phyloP scores from a whole-genome alignment of 2,797 vertebrate genomes.

The Rallus crepitans region DNA sequence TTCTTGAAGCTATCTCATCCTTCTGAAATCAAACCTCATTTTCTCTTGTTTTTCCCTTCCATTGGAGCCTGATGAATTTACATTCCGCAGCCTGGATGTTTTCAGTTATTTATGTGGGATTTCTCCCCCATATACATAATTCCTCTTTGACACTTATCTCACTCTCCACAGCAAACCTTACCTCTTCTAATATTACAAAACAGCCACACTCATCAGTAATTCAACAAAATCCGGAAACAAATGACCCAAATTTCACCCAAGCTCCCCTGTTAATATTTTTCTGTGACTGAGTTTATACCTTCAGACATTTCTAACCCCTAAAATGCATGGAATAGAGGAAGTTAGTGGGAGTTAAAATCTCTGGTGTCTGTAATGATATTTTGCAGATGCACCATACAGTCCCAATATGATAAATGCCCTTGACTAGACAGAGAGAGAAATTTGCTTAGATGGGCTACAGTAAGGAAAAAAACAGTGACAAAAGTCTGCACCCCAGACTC shows the following conservation, averaged over 20 bases:
- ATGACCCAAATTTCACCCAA: neutral
- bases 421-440: neutral
- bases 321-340: neutral
- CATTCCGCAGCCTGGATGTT: neutral
- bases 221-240: neutral
- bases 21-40: neutral
- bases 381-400: neutral
- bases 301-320: neutral
- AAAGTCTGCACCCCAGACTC: neutral
- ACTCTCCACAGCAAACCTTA: neutral
- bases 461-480: neutral
- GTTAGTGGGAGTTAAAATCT: neutral
- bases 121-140: rapidly evolving
- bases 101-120: neutral
- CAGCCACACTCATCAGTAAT: neutral
- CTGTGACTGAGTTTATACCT: neutral
- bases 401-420: neutral
- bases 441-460: neutral
- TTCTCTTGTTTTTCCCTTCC: neutral
- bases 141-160: neutral
- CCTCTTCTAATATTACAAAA: neutral
- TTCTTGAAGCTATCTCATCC: neutral
- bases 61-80: neutral
- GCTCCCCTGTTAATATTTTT: neutral
- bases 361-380: neutral